Conservation (phyloP, 2,888 invertebrate species). For the Eumerus sabulonum region DNA sequence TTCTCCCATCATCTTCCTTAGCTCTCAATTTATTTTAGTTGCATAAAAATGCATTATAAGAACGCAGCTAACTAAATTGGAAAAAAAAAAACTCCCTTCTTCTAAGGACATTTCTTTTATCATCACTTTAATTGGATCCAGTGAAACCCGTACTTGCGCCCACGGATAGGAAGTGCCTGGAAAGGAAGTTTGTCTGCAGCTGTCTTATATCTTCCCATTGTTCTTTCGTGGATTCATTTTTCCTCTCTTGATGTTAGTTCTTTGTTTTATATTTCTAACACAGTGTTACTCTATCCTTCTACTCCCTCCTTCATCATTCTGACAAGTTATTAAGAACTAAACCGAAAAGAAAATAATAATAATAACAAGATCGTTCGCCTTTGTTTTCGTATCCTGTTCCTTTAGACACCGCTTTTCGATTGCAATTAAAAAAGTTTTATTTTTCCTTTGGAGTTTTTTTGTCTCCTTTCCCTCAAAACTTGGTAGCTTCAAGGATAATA, state of each 20-base stretch:
- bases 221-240: constrained; percentile 19
- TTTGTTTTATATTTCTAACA: no score
- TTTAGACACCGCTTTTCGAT: constrained; percentile 4
- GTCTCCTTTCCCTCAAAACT: constrained; percentile 1
- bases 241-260: not conserved
- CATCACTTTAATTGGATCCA: no score
- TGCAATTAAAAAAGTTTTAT: constrained; percentile 31
- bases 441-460: not conserved
- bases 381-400: not conserved
- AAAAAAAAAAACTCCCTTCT: constrained; percentile 31
- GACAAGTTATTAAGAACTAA: constrained; percentile 63
- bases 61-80: no score
- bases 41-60: no score
- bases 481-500: constrained; percentile 35
- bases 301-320: constrained; percentile 23
- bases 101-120: no score
- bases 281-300: not conserved
- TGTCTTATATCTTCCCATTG: constrained; percentile 39
- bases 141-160: not conserved
- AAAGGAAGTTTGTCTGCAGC: constrained; percentile 22
- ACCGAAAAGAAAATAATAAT: constrained; percentile 5
- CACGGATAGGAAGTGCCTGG: constrained; percentile 16
- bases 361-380: not conserved
- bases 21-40: no score
- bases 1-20: no score